phyloP scores from a whole-genome alignment of 2,888 invertebrate species.

The Isoperla grammatica region DNA sequence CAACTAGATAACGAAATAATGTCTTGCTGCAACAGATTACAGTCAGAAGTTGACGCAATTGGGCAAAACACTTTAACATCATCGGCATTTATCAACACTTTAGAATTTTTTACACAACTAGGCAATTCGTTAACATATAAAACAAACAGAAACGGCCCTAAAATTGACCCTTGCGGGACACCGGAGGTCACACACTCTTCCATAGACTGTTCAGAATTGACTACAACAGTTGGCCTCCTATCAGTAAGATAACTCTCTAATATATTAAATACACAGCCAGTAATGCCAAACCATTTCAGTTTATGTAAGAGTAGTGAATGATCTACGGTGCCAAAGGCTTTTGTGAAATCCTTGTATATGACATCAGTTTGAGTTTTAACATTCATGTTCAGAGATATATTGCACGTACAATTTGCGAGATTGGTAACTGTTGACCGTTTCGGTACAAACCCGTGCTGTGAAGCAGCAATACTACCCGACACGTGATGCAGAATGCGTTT shows the following conservation, averaged over 20 bases:
- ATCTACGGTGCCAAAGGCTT: neutral
- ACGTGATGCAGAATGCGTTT: neutral
- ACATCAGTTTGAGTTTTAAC: neutral
- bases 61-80: neutral
- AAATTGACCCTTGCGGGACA: slow-evolving; percentile 4
- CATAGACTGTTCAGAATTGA: neutral
- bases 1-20: neutral
- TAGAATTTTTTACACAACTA: neutral
- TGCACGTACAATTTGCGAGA: neutral
- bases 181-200: neutral
- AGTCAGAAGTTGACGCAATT: neutral
- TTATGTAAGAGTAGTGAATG: neutral
- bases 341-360: slow-evolving; percentile 1
- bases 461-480: neutral
- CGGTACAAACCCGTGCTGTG: neutral
- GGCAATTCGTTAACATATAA: neutral
- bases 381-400: neutral
- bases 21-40: neutral
- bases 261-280: neutral
- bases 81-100: neutral
- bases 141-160: slow-evolving; percentile 4
- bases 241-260: neutral
- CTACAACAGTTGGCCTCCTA: neutral
- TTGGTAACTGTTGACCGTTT: neutral
- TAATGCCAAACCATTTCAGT: neutral